Evolutionary conservation across 2,113 vertebrate genomes (phyloP).

Genomic region (Tragelaphus imberbis): DNA sequence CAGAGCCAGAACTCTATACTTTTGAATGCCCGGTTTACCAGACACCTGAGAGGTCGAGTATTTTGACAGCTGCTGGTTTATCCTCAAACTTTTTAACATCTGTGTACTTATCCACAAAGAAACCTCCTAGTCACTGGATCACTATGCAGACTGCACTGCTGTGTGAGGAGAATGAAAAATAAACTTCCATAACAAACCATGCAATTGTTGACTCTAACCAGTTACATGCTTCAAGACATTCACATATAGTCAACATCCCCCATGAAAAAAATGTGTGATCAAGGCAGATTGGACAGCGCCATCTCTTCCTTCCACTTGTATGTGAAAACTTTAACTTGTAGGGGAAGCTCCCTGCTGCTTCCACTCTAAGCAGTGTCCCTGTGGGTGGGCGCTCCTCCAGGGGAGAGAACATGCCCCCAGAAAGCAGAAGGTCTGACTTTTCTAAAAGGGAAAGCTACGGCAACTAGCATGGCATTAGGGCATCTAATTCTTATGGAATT

Average conservation of each 20-base stretch:
- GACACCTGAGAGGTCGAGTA: conserved; percentile 18
- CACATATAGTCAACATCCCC: not conserved
- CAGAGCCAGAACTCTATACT: not conserved
- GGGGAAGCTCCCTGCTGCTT: not conserved
- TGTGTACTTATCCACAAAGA: not conserved
- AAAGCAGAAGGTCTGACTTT: not conserved
- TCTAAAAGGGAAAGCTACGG: not conserved
- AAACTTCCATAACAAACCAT: not conserved
- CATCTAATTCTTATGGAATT: not conserved
- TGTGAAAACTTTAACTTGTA: not conserved
- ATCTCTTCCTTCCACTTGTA: not conserved
- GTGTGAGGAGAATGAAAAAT: conserved; percentile 57
- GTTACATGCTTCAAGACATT: not conserved
- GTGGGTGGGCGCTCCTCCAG: not conserved
- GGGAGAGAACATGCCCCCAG: not conserved
- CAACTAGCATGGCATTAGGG: not conserved
- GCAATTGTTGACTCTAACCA: not conserved
- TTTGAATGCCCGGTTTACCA: conserved; percentile 54
- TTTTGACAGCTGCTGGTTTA: not conserved
- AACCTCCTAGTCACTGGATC: conserved; percentile 61
- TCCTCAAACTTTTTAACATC: conserved; percentile 35
- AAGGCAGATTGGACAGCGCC: not conserved
- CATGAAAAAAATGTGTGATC: not conserved
- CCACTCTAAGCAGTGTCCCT: not conserved
- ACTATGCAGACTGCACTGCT: conserved; percentile 62